phyloP scores from a whole-genome alignment of 2,797 vertebrate genomes.

The Melanotaenia boesemani region DNA sequence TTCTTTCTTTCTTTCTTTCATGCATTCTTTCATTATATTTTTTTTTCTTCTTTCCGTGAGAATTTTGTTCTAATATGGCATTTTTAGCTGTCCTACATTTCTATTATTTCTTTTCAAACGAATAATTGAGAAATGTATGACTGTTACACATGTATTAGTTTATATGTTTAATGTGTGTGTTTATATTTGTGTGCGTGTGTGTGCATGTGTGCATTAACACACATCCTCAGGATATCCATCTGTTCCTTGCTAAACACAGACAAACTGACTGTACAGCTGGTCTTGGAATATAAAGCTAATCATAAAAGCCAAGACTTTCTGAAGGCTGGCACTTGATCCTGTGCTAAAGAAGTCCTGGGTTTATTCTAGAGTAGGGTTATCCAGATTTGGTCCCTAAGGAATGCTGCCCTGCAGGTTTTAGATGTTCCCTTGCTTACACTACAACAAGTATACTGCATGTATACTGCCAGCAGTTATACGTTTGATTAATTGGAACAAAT shows the following conservation, averaged over 20 bases:
- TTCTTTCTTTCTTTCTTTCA: neutral
- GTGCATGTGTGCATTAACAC: conserved; percentile 9
- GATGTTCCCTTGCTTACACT: too few relatives aligned
- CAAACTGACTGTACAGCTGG: conserved; percentile 17
- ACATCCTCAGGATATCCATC: conserved; percentile 57
- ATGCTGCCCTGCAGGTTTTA: too few relatives aligned
- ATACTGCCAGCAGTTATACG: too few relatives aligned
- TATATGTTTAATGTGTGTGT: conserved; percentile 6
- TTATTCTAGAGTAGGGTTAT: neutral
- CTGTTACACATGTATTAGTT: conserved; percentile 47
- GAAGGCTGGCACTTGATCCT: conserved; percentile 20
- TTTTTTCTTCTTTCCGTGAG: neutral
- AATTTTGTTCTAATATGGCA: conserved; percentile 20
- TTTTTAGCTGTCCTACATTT: neutral
- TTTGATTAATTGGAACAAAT: too few relatives aligned
- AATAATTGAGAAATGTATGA: conserved; percentile 36
- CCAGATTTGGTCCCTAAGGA: too few relatives aligned
- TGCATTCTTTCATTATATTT: neutral
- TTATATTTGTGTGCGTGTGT: conserved; percentile 17
- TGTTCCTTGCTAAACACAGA: conserved; percentile 61
- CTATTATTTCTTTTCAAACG: conserved; percentile 24
- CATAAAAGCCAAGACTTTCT: conserved; percentile 19
- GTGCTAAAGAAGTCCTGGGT: conserved; percentile 15
- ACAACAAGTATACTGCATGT: too few relatives aligned
- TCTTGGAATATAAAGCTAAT: conserved; percentile 20